Conservation (phyloP, 1,140 invertebrate genomes). For the Bombus balteatus region DNA sequence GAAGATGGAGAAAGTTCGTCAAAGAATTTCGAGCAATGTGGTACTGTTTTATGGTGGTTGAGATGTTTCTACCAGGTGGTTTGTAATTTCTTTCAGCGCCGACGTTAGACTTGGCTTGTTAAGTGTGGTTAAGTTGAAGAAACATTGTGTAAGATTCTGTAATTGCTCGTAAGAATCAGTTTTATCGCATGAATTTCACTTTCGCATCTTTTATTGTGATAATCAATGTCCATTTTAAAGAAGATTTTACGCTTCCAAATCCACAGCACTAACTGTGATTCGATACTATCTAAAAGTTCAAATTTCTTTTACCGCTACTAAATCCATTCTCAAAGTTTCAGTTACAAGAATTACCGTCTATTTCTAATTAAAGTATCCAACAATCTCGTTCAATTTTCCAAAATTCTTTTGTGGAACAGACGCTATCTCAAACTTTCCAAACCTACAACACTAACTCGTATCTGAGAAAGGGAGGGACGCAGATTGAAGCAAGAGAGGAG, state of each 20-base stretch:
- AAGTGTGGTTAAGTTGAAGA: background rate
- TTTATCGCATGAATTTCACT: background rate
- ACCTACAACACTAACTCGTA: background rate
- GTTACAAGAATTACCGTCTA: background rate
- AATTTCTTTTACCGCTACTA: too few species aligned
- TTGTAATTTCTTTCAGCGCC: background rate
- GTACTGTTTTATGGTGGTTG: background rate
- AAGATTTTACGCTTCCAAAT: background rate
- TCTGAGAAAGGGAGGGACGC: too few species aligned
- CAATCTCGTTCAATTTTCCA: background rate
- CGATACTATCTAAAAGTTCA: background rate
- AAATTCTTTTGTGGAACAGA: accelerated
- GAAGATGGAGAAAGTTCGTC: background rate
- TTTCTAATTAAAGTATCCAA: background rate
- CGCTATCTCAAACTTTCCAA: too few species aligned
- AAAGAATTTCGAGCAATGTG: background rate
- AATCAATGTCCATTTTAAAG: background rate
- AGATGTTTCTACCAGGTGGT: too few species aligned
- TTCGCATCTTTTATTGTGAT: background rate
- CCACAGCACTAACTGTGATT: background rate
- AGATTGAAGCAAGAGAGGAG: too few species aligned
- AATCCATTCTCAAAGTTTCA: too few species aligned
- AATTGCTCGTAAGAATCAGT: background rate
- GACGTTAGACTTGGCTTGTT: background rate
- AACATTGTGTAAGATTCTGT: background rate